phyloP scores from a whole-genome alignment of 2,888 invertebrate species.

The Uloborus plumipes region DNA sequence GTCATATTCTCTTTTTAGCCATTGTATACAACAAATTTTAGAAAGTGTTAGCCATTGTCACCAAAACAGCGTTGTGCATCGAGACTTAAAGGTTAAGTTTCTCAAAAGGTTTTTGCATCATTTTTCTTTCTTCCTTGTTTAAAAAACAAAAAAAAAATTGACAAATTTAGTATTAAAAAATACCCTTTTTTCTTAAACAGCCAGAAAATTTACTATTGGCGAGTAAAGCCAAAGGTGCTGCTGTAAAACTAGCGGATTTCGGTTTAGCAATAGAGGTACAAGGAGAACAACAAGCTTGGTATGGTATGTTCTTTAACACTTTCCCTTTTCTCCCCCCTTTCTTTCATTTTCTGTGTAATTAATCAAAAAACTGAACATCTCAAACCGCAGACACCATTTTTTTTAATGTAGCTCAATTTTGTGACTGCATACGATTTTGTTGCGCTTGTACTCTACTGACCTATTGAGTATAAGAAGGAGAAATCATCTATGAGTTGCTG shows the following conservation, averaged over 20 bases:
- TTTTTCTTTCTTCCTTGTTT: slow-evolving; percentile 3
- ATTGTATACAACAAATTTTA: slow-evolving; percentile 99
- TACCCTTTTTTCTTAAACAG: slow-evolving; percentile 74
- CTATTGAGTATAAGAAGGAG: no score
- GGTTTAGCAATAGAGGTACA: slow-evolving; percentile 99
- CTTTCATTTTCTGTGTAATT: no score
- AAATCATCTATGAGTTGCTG: no score
- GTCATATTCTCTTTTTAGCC: slow-evolving; percentile 74
- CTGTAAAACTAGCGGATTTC: slow-evolving; percentile 99
- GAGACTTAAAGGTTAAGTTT: slow-evolving; percentile 85
- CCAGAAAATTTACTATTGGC: slow-evolving; percentile 99
- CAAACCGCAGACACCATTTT: no score
- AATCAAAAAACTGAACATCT: no score
- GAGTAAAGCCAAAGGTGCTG: slow-evolving; percentile 99
- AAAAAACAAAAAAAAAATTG: background rate
- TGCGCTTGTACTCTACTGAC: no score
- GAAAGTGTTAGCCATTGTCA: slow-evolving; percentile 99
- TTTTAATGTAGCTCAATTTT: no score
- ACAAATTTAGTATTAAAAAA: background rate
- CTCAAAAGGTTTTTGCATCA: background rate
- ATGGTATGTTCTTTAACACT: slow-evolving; percentile 75
- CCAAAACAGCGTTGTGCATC: slow-evolving; percentile 97
- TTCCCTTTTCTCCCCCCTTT: no score
- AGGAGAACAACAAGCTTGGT: slow-evolving; percentile 99
- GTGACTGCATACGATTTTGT: no score